Base-by-base conservation (phyloP, 2,797 vertebrate genomes). In the Spinus olivaceus region DNA sequence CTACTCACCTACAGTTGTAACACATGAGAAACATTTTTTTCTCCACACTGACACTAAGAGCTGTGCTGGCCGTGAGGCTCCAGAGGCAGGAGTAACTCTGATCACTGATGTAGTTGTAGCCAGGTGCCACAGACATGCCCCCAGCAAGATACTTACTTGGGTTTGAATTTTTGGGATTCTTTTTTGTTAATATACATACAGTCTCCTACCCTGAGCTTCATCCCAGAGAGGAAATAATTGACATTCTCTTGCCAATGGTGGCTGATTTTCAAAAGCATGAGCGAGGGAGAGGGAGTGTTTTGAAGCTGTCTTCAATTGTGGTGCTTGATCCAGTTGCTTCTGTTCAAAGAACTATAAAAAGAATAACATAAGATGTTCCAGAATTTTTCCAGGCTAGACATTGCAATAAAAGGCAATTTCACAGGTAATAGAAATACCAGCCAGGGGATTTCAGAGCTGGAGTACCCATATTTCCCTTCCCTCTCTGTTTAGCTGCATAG, bases 221-320 rank as follows among this genome's bases (percentile, higher is more conserved):
- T 56, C 41, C 25, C 49, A 84, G 33, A 77, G 37, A 82, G 86
- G 71, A 96, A 92, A 93, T 92, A 82, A 91, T 85, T 74, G 71
- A 8, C 81, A 81, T 92, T 85, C 71, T 70, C 92, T 87, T 94
- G 64, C n/a, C 64, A 80, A 35, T 17, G 21, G 76, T 24, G 60
- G 44, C 9, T 0, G 0, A 30, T 71, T 60, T 91, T 85, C 61
- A 82, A 85, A 92, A 71, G 37, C 9, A 9, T 5, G 17, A 91
- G 33, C 28, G 42, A 77, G 20, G 7, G 24, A 81, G 33, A 33
- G 17, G 44, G 66, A 57, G 15, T 30, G 37, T 80, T 92, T 92
- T 82, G 64, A 92, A 89, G 30, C 27, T 94, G 33, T 66, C 46
- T 57, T 76, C 82, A 61, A 5, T 78, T 69, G 74, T 12, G 11